A percentile compares a stretch with the other conserved stretches of the same genome.
Conservation (phyloP, 2,113 vertebrate genomes). For the Ariopsis seemanni region DNA sequence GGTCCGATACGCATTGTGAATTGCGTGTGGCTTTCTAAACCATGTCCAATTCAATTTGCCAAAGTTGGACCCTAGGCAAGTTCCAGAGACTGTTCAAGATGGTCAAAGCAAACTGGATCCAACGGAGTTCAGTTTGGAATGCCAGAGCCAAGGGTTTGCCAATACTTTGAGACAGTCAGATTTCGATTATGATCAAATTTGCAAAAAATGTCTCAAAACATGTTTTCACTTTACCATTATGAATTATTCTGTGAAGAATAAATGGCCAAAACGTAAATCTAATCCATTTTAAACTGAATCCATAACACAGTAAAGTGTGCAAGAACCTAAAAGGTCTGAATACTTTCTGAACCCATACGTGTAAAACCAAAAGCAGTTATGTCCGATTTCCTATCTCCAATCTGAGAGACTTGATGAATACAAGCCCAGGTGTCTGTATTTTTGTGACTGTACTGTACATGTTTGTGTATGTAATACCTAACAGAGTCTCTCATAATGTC, state of each 20-base stretch:
- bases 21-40: neutral
- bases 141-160: neutral
- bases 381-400: neutral
- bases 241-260: neutral
- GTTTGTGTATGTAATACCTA: constrained; percentile 72
- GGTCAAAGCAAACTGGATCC: neutral
- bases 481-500: constrained; percentile 75
- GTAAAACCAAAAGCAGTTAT: neutral
- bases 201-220: neutral
- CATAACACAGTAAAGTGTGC: neutral
- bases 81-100: neutral
- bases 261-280: neutral
- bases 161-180: neutral
- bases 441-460: neutral
- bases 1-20: neutral
- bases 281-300: neutral
- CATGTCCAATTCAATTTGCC: neutral
- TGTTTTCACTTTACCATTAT: neutral
- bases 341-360: neutral
- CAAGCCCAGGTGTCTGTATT: neutral
- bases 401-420: neutral
- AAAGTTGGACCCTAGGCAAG: neutral
- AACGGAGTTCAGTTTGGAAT: neutral
- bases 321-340: neutral
- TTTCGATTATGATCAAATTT: neutral